Evolutionary conservation across 2,113 vertebrate species (phyloP), one percentile per base, ranked within the genome.

Genomic region (Tenrec ecaudatus): DNA sequence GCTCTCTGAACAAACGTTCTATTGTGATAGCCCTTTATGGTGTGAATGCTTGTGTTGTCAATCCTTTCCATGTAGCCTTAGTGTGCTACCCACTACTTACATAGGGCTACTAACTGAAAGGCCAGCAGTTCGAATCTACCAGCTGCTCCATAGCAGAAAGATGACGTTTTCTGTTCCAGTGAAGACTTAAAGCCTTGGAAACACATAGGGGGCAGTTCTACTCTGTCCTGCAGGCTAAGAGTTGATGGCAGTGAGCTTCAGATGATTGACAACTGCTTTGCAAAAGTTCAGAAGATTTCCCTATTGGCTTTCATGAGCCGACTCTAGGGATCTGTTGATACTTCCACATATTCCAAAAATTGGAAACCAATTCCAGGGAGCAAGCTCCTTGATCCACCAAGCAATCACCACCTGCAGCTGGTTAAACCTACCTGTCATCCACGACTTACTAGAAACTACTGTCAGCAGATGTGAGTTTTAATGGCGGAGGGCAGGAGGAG

Each of bases 271-370:
- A 2, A 29, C 43, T 58, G 14, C 60, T 20, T 92, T 79, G 43
- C 12, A 73, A 88, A 94, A 53, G 82, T 73, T 47, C 71, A 78
- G 71, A 71, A 87, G 75, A 71, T 90, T 66, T 85, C 92, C 81
- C 57, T 71, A 60, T 57, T 2, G 14, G 36, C 25, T 86, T 31
- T 68, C 43, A 27, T 0, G 29, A 93, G 47, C 73, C 53, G 64
- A 53, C 38, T 71, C 77, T 82, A 31, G 22, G 31, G 68, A 62
- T 57, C 3, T 43, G 68, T 33, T 36, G 23, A 17, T 60, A 85
- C 15, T 53, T n/a, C 43, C 15, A 68, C 15, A 66, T 19, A 3
- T 62, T 81, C 43, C 64, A 80, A 73, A 82, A 86, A 29, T 25
- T 57, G 29, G 68, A 91, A 58, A 84, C 77, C 79, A 57, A 38